Evolutionary conservation across 2,113 vertebrate species (phyloP).

Genomic region (Cavia aperea): DNA sequence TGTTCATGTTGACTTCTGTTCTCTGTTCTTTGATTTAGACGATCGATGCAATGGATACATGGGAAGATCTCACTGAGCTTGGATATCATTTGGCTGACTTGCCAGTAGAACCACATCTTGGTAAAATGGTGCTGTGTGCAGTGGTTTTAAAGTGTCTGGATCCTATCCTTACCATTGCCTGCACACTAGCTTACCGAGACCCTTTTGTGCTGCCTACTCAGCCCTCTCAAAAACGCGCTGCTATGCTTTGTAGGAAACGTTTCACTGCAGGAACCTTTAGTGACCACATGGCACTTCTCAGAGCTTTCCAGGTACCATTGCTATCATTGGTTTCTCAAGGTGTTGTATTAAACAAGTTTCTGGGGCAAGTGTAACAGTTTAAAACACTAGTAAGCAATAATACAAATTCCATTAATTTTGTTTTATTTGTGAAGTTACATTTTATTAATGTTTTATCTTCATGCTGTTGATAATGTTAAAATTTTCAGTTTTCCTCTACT

Average conservation of each 20-base stretch:
- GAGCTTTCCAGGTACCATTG: slow-evolving; percentile 90
- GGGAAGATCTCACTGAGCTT: slow-evolving; percentile 92
- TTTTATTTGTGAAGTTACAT: slow-evolving; percentile 26
- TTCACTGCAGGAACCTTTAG: slow-evolving; percentile 90
- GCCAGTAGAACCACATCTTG: slow-evolving; percentile 92
- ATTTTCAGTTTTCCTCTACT: not conserved
- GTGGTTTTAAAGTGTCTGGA: slow-evolving; percentile 94
- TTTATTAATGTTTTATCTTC: slow-evolving; percentile 32
- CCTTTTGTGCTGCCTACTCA: slow-evolving; percentile 89
- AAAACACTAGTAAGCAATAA: not conserved
- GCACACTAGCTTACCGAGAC: slow-evolving; percentile 89
- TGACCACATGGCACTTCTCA: slow-evolving; percentile 95
- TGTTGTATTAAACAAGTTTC: not conserved
- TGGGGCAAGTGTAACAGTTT: not conserved
- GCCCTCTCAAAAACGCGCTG: slow-evolving; percentile 86
- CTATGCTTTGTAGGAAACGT: slow-evolving; percentile 85
- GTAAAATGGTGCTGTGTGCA: slow-evolving; percentile 95
- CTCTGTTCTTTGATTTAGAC: slow-evolving; percentile 73
- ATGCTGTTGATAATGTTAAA: slow-evolving; percentile 42
- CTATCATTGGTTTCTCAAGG: slow-evolving; percentile 36
- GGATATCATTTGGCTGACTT: slow-evolving; percentile 93
- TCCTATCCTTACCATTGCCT: slow-evolving; percentile 94
- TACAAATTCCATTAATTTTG: slow-evolving; percentile 36
- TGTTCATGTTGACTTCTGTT: not conserved
- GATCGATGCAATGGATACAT: slow-evolving; percentile 92